Evolutionary conservation across 2,888 invertebrate genomes (phyloP), one percentile per base, ranked within the genome.

Genomic region (Lycia hirtaria): DNA sequence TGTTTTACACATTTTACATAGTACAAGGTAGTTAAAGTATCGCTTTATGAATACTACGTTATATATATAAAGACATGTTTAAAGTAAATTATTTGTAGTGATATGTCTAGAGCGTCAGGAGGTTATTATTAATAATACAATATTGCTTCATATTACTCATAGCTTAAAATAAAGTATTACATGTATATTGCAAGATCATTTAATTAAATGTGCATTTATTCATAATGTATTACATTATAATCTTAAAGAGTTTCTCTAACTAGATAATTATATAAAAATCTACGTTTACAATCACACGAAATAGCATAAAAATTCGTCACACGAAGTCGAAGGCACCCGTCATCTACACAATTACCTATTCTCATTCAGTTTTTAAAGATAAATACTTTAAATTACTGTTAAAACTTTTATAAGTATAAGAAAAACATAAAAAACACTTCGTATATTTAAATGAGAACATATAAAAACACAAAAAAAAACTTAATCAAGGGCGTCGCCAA

Each of bases 261-360:
- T 17, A 44, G 65, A 71, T 69, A 67, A 26, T 14, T 43, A 28
- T 73, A 75, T 76, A 76, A 79, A 79, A 79, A 78, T 73, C 51
- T 67, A 64, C 62, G 60, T 52, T 49, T 60, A 68, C 68, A 60
- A 45, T 54, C 60, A 55, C 52, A 43, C 68, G 60, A 61, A 65
- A 68, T 63, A 67, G 52, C 57, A 4, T 41, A 56, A 57, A 19
- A 52, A 49, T 22, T 56, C 63, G 49, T 66, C 64, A 65, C 56
- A 64, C 63, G 56, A 67, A 72, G 52, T 71, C 35, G 51, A 76
- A 77, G 79, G 76, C 79, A 80, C 72, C 45, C 75, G 49, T 48
- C 53, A 19, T 47, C 45, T 20, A 30, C 38, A 50, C 56, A 52
- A 22, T 33, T 37, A 37, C 0, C n/a, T 19, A 19, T 53, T 50